These are phyloP conservation scores for Apostichopus californicus DNA, from an alignment of 35 echinoderm and acorn worm species.

Conservation along the genomic window DNA sequence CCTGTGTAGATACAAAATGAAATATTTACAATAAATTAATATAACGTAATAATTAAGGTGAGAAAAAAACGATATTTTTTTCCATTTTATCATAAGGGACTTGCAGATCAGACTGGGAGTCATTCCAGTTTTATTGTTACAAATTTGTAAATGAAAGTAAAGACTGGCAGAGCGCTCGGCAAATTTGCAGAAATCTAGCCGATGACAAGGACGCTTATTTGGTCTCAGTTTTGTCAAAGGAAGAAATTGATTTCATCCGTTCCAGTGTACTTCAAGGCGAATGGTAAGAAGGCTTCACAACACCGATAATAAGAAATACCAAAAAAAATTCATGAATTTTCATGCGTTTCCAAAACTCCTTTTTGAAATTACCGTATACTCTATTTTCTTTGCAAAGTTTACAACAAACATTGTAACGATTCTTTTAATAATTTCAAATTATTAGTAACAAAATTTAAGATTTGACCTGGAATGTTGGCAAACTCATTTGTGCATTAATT, in stretches of 20 bases:
- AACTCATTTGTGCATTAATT: no score
- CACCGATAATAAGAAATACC: no score
- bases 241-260: neutral
- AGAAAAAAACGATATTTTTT: neutral
- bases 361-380: no score
- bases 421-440: no score
- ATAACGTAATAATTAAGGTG: neutral
- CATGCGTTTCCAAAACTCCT: no score
- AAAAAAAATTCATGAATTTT: no score
- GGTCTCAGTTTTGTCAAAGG: neutral
- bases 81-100: neutral
- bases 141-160: neutral
- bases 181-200: neutral
- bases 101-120: neutral
- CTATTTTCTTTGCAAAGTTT: no score
- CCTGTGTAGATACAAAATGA: neutral
- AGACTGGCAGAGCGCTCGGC: neutral
- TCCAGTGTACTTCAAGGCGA: neutral
- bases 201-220: neutral
- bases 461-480: no score
- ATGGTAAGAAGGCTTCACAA: neutral
- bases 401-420: no score
- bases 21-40: neutral
- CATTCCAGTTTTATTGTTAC: conserved; percentile 14
- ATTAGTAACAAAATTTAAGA: no score